Base-by-base conservation (phyloP, 2,888 invertebrate genomes). In the Platypus cylindrus region DNA sequence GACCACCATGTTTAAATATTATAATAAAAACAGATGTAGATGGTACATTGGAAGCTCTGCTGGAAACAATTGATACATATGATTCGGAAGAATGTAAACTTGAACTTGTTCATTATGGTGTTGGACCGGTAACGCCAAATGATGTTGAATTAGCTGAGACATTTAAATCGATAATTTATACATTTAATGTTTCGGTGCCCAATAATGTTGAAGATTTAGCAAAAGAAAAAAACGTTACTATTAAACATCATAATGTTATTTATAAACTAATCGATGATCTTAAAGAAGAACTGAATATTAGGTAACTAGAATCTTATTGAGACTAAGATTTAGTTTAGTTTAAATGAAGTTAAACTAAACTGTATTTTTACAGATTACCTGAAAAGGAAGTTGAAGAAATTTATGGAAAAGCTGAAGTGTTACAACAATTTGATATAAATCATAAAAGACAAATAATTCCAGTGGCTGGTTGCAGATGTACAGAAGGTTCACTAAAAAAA, bases 31-130 rank as follows among this genome's bases (percentile, higher is more conserved):
- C 85, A 14, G 98, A 98, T 64, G 95, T 97, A 2, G 84, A 89
- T 59, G 98, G 98, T 0, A 91, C 93, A 0, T 77, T 95, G 26
- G 97, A 98, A 60, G 95, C 97, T 1, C 83, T 98, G 44, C 60
- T 94, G 42, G 86, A 95, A 57, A 80, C 89, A 7, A 57, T 98
- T 34, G 84, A 83, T 45, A 84, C 89, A 0, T 98, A 95, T 53
- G 70, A 80, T 46, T 71, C 70, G n/a, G 66, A 73, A 32, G 67
- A 73, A 2, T 94, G 93, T 50, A 70, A 73, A 28, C 65, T 98
- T 9, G 80, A 89, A 50, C 60, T 98, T 3, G 75, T 97, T 20
- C 83, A 89, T 59, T 90, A 80, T 56, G 94, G 85, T 1, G 85
- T 98, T 2, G 98, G 98, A 0, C 71, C 78, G 27, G 71, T 95